These are phyloP conservation scores for Eristalinus aeneus DNA, from an alignment of 2,888 invertebrate species.

Conservation along the genomic window DNA sequence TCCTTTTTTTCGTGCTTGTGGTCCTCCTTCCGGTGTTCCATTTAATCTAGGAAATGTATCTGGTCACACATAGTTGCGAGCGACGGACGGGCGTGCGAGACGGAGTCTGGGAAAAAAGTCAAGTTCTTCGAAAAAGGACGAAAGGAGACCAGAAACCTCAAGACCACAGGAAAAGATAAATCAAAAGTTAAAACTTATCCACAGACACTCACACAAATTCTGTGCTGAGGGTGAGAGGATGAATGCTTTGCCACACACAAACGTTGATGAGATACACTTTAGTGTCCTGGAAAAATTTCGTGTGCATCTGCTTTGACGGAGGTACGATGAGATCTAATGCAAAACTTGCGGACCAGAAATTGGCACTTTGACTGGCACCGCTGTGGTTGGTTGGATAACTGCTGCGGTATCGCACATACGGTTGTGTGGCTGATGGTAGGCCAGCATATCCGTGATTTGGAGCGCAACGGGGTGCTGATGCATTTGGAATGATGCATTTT, in stretches of 20 bases:
- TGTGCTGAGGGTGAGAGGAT: not conserved
- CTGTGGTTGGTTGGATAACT: not conserved
- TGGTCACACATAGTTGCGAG: constrained; percentile 55
- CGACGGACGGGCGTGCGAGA: constrained; percentile 4
- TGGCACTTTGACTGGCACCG: constrained; percentile 28
- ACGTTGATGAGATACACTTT: constrained; percentile 7
- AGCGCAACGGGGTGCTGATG: constrained; percentile 49
- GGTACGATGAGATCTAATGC: not conserved
- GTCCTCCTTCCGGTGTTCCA: constrained; percentile 34
- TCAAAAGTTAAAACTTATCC: constrained; percentile 57
- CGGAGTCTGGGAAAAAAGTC: constrained; percentile 49
- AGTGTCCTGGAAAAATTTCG: not conserved
- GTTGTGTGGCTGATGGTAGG: constrained; percentile 10
- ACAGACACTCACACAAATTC: constrained; percentile 46
- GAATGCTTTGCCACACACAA: not conserved
- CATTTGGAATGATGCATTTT: constrained; percentile 16
- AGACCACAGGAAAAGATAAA: constrained; percentile 57
- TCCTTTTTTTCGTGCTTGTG: constrained; percentile 11
- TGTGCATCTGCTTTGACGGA: not conserved
- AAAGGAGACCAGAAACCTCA: constrained; percentile 15
- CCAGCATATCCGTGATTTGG: constrained; percentile 51
- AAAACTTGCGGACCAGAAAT: constrained; percentile 28
- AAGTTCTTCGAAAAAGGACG: constrained; percentile 21
- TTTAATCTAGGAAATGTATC: constrained; percentile 70
- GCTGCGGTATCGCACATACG: not conserved